These are phyloP conservation scores for Propithecus perrieri DNA, from an alignment of 2,797 vertebrate genomes.

Conservation along the genomic window DNA sequence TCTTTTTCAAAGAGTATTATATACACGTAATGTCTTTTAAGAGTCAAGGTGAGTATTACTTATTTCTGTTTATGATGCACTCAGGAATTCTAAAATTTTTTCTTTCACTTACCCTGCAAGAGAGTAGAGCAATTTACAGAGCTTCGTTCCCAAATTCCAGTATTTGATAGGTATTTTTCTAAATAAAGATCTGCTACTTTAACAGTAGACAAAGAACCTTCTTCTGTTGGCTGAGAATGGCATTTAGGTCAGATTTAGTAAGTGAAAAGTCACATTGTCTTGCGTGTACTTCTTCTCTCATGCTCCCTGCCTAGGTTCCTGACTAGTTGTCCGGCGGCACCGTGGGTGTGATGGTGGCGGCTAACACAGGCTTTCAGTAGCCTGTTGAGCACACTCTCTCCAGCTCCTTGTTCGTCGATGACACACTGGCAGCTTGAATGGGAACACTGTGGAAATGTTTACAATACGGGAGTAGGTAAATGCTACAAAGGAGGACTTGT, in stretches of 20 bases:
- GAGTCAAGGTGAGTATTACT: background rate
- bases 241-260: background rate
- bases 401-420: background rate
- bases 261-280: background rate
- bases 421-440: background rate
- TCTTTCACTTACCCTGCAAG: background rate
- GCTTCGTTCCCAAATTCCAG: background rate
- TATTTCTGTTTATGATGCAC: background rate
- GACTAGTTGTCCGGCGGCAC: background rate
- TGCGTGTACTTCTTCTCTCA: background rate
- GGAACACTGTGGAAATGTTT: background rate
- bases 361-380: background rate
- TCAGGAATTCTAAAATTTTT: background rate
- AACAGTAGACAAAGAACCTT: background rate
- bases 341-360: accelerated
- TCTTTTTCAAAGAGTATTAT: background rate
- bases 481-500: background rate
- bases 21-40: background rate
- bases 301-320: background rate
- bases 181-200: background rate
- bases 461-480: background rate
- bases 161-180: background rate
- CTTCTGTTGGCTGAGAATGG: background rate
- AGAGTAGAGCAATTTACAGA: background rate
- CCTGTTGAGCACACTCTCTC: background rate